Evolutionary conservation across 2,888 invertebrate genomes (phyloP), one percentile per base, ranked within the genome.

Genomic region (Sphaerophoria rueppellii): DNA sequence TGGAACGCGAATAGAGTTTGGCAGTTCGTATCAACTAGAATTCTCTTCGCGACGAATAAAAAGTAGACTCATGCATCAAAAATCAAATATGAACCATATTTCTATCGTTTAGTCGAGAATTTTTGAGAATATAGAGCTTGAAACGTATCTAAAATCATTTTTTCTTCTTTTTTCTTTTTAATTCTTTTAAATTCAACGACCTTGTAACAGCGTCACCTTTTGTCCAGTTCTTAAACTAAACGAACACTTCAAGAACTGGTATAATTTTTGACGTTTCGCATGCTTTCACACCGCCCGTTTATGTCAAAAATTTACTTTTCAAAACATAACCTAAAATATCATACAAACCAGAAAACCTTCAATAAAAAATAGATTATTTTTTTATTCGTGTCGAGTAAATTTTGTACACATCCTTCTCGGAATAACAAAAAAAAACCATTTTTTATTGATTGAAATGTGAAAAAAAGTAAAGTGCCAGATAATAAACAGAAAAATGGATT

Each of bases 401-500:
- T 65, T 14, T 48, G 12, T 16, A 16, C 35, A 43, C 16, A 52
- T 9, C 63, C 58, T 60, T 67, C 14, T 54, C 43, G 37, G 6
- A 6, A 14, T 37, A 14, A 32, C 0, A 14, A 9, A 35, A n/a
- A 16, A 11, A 0, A 2, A 6, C 6, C 5, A n/a, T 4, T 9
- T 52, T 72, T 40, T 54, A 54, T 60, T 60, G 40, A 43, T 52
- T 48, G 71, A 80, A 73, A 86, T 86, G 86, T 85, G 72, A 85
- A 57, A 46, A 58, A 37, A 37, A 40, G 3, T 24, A 37, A 37
- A 40, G 3, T 24, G 2, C 34, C 43, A n/a, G 6, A 11, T n/a
- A 6, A 40, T 40, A 16, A 35, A 32, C 35, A 9, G 11, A 67
- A 67, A 48, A 75, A 89, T 89, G 88, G 89, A 89, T 65, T 89